Base-by-base conservation (phyloP, 2,113 vertebrate genomes). In the Motacilla tschutschensis region DNA sequence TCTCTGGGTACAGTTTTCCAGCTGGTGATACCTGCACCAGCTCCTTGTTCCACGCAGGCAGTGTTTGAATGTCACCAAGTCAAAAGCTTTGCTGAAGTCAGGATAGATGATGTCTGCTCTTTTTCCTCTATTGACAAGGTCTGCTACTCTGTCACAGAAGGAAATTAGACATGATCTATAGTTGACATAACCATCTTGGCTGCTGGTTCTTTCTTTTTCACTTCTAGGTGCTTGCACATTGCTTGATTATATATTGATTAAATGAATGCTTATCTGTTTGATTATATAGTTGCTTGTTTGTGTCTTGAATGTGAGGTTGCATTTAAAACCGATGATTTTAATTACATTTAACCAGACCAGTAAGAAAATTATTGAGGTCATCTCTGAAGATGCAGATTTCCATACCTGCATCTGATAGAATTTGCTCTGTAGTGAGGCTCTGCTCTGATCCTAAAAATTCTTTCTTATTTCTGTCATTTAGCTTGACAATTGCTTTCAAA, bases 21-120 rank as follows among this genome's bases (percentile, higher is more conserved):
- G 89, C 60, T 17, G 12, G 38, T 79, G 85, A 87, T 74, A 48
- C 60, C 74, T 66, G 82, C 72, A 67, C 79, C 60, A 77, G 72
- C 86, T 70, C 51, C 60, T 79, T 59, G 57, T 71, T 92, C 76
- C 82, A 44, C 10, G 0, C 63, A 33, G 69, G 76, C 76, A 1
- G 0, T 85, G 82, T 85, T 77, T 93, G 91, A 90, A 92, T 87
- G 91, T 92, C 89, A 90, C 12, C 4, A 46, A 93, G 92, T 78
- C 89, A 92, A 51, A 85, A 93, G 82, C 82, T 89, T 92, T 94
- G 82, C 91, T 85, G 82, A 84, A 89, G 69, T 87, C 89, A 93
- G 82, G 79, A 87, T 83, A 85, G 85, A 94, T 94, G 94, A 93
- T 93, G 89, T 85, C 93, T 94, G 76, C 84, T 89, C 85, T 89